Evolutionary conservation across 2,888 invertebrate species (phyloP).

Genomic region (Pecten maximus): DNA sequence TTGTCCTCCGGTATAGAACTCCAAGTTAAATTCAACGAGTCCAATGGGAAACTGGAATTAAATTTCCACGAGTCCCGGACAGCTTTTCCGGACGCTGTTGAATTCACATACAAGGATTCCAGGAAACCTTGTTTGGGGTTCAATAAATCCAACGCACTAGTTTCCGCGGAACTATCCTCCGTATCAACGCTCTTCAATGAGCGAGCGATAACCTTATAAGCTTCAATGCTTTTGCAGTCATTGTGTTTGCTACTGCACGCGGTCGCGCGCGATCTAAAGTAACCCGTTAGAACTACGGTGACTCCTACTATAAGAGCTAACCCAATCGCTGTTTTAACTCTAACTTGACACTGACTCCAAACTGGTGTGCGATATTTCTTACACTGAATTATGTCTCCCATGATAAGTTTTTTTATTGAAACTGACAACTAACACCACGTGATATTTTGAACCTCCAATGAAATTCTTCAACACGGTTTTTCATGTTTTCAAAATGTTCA

Average conservation of each 20-base stretch:
- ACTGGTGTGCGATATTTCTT: background rate
- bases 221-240: background rate
- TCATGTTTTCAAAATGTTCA: background rate
- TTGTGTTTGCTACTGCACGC: background rate
- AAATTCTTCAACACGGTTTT: background rate
- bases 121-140: background rate
- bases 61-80: background rate
- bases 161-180: background rate
- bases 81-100: background rate
- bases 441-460: background rate
- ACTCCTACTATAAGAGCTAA: background rate
- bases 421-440: background rate
- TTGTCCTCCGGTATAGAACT: background rate
- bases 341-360: background rate
- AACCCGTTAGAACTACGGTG: background rate
- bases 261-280: background rate
- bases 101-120: background rate
- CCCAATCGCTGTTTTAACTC: background rate
- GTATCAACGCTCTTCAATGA: background rate
- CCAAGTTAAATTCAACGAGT: background rate
- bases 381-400: background rate
- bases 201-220: background rate
- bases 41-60: background rate
- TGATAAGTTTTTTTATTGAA: background rate
- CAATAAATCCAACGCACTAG: background rate